Base-by-base conservation (phyloP, 2,888 invertebrate species). In the Drosophila eohydei region DNA sequence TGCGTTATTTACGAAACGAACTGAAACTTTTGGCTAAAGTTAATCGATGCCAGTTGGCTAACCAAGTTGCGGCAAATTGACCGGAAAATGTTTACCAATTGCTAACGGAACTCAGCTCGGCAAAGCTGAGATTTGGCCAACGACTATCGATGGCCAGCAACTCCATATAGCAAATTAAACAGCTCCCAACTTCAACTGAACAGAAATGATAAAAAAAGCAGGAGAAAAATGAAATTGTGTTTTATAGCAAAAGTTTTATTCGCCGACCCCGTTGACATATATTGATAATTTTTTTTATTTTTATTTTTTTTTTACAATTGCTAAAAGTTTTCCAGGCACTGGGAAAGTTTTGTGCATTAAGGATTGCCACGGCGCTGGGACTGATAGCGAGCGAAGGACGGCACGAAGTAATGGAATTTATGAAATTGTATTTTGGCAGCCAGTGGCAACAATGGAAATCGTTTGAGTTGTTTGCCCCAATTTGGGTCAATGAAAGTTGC, bases 81-180 rank as follows among this genome's bases (percentile, higher is more conserved):
- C 80, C 85, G 88, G 85, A 86, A 86, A 86, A 86, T 86, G 85
- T 86, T 86, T 88, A 83, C 85, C 88, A 88, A 86, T 86, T 86
- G 88, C 73, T 61, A 76, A 72, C 79, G 83, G 74, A 84, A 80
- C 74, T 71, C 50, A 46, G 50, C 52, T n/a, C 52, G 16, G 36
- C 41, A 55, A 52, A 57, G 55, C 75, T 34, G 78, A 75, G 84
- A 83, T 87, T 86, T 73, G 28, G 61, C 54, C 48, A 44, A 28
- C 57, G 60, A 16, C 54, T 54, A 54, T 54, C 51, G 55, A 21
- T 61, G 63, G 38, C 58, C 61, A 28, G 32, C 64, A 61, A 51
- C 61, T 55, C 63, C 69, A 50, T 68, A 55, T 50, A 71, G 61
- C 59, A 80, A 83, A 88, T 84, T 83, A 88, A 88, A 79, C 73